Evolutionary conservation across 2,888 invertebrate genomes (phyloP).

Genomic region (Cheilosia grossa): DNA sequence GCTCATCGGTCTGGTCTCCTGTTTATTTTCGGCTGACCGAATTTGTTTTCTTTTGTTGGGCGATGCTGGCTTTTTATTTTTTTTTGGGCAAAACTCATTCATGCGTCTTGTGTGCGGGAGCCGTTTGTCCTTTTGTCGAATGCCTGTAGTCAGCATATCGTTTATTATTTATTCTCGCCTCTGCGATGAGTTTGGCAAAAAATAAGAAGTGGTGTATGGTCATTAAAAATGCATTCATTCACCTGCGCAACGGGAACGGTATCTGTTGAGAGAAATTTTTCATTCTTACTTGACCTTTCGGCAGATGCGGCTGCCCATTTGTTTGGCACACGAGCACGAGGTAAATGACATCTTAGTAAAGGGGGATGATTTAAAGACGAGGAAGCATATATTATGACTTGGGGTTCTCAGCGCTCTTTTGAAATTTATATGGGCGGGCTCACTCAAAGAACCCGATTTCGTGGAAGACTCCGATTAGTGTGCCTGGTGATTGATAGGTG

Average conservation of each 20-base stretch:
- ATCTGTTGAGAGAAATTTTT: conserved; percentile 19
- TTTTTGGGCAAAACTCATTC: conserved; percentile 37
- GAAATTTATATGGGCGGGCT: conserved; percentile 7
- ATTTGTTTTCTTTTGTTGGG: conserved; percentile 31
- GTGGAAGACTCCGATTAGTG: background rate
- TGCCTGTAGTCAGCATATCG: background rate
- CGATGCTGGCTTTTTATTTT: conserved; percentile 3
- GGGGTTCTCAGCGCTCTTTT: conserved; percentile 13
- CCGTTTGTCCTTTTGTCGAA: conserved; percentile 2
- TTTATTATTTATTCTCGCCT: conserved; percentile 24
- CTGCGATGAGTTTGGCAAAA: conserved; percentile 3
- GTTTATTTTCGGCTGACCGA: conserved; percentile 54
- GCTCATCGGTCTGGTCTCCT: conserved; percentile 6
- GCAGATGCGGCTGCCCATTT: conserved; percentile 15
- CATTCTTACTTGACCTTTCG: conserved; percentile 10
- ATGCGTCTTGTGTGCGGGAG: conserved; percentile 26
- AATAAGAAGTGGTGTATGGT: conserved; percentile 6
- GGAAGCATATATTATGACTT: conserved; percentile 21
- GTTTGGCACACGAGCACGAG: conserved; percentile 6
- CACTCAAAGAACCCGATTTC: background rate
- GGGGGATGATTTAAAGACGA: conserved; percentile 45
- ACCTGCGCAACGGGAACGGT: conserved; percentile 26
- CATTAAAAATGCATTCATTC: conserved; percentile 51
- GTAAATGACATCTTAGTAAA: conserved; percentile 38
- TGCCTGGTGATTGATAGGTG: conserved; percentile 9